phyloP scores from a whole-genome alignment of 2,797 vertebrate genomes.

The Platalea minor region DNA sequence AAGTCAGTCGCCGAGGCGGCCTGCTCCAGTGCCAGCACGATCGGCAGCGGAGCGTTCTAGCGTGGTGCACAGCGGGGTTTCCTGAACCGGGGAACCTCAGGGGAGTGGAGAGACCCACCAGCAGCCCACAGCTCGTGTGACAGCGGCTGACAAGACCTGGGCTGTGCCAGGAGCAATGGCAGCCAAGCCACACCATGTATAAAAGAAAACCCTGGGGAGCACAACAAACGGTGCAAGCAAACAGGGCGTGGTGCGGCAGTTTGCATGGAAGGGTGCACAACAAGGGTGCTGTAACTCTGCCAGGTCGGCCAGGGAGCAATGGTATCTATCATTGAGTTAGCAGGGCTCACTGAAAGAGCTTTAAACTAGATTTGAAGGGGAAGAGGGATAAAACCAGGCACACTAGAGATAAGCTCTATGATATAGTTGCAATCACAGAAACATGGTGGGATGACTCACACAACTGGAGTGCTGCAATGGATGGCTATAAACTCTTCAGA shows the following conservation, averaged over 20 bases:
- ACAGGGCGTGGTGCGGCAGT: too few species aligned
- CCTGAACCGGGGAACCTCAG: rapidly evolving
- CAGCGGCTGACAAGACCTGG: neutral
- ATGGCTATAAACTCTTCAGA: neutral
- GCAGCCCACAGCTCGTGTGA: rapidly evolving
- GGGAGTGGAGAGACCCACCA: neutral
- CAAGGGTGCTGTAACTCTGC: neutral
- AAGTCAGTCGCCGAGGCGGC: rapidly evolving
- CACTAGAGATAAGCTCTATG: too few species aligned
- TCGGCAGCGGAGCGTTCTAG: rapidly evolving
- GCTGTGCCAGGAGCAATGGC: rapidly evolving
- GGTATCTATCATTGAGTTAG: rapidly evolving
- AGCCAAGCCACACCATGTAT: neutral
- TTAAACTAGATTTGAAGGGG: neutral
- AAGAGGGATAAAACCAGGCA: neutral
- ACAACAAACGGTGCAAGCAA: rapidly evolving
- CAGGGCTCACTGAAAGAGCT: neutral
- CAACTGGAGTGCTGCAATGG: neutral
- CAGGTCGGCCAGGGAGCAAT: neutral
- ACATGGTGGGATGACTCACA: neutral
- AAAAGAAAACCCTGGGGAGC: neutral
- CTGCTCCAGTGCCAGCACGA: rapidly evolving
- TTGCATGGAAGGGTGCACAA: neutral
- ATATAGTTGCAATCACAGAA: neutral
- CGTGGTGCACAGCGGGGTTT: rapidly evolving